A percentile compares a stretch with the other conserved stretches of the same genome.
These are phyloP conservation scores for Lycaena phlaeas DNA, from an alignment of 2,888 invertebrate genomes.

Conservation along the genomic window DNA sequence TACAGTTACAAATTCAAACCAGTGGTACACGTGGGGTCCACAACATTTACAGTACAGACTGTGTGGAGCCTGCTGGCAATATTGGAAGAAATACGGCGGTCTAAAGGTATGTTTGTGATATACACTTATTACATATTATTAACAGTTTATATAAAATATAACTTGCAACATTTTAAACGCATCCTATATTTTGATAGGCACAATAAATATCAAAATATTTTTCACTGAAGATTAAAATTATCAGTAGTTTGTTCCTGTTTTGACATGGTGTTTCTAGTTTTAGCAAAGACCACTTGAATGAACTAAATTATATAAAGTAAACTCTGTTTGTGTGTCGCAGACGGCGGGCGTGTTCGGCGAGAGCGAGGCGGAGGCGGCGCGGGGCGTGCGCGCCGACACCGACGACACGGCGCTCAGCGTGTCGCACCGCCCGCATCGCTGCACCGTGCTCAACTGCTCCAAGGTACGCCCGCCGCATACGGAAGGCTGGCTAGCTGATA, in stretches of 20 bases:
- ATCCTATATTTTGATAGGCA: too few species aligned
- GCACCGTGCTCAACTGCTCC: conserved; percentile 92
- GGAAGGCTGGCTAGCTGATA: too few species aligned
- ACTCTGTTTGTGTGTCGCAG: conserved; percentile 24
- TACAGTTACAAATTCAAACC: conserved; percentile 80
- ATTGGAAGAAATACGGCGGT: conserved; percentile 99
- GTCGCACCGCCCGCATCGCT: conserved; percentile 87
- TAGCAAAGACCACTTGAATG: too few species aligned
- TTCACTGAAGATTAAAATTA: too few species aligned
- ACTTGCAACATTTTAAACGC: too few species aligned
- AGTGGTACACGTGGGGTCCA: conserved; percentile 99
- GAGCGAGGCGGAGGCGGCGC: conserved; percentile 49
- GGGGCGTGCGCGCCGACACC: conserved; percentile 43
- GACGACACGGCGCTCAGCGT: conserved; percentile 67
- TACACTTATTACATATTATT: not conserved
- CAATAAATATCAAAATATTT: too few species aligned
- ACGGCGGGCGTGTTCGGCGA: conserved; percentile 65
- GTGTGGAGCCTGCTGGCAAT: conserved; percentile 95
- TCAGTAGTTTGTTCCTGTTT: too few species aligned
- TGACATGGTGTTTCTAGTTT: too few species aligned
- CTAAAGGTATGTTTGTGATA: conserved; percentile 77
- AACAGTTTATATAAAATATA: not conserved
- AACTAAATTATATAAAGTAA: too few species aligned
- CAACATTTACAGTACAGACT: conserved; percentile 93
- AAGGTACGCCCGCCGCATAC: conserved; percentile 60